Evolutionary conservation across 2,113 vertebrate genomes (phyloP).

Genomic region (Echinops telfairi): DNA sequence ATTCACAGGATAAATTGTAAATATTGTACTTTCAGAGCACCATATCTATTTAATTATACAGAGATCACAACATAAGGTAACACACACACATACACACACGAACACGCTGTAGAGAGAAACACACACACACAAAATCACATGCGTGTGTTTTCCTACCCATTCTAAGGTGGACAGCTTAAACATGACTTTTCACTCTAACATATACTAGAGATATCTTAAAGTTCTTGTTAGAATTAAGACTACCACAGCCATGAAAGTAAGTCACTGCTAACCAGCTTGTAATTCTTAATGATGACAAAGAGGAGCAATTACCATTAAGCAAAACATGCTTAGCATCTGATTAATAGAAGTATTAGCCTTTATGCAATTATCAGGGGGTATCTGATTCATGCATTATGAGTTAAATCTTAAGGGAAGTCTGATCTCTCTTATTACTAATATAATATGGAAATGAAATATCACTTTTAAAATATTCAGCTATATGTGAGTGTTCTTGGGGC

Average conservation of each 20-base stretch:
- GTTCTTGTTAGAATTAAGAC: not conserved
- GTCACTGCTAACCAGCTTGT: not conserved
- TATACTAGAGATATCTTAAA: not conserved
- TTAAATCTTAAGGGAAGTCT: slow-evolving; percentile 29
- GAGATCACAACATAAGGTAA: slow-evolving; percentile 21
- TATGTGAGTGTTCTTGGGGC: not conserved
- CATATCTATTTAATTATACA: not conserved
- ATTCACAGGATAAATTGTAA: not conserved
- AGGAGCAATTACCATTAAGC: not conserved
- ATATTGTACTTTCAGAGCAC: not conserved
- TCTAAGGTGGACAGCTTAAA: not conserved
- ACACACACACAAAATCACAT: not conserved
- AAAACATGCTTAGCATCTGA: slow-evolving; percentile 22
- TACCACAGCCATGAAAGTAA: not conserved
- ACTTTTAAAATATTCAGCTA: not conserved
- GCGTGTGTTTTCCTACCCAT: not conserved
- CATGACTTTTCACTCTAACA: not conserved
- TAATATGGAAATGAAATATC: slow-evolving; percentile 25
- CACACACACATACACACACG: not conserved
- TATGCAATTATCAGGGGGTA: not conserved
- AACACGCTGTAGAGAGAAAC: not conserved
- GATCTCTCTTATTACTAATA: slow-evolving; percentile 30
- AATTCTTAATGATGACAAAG: not conserved
- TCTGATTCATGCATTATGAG: slow-evolving; percentile 12
- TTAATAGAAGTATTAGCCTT: not conserved